phyloP scores from a whole-genome alignment of 2,888 invertebrate genomes.

The Erebia aethiops region DNA sequence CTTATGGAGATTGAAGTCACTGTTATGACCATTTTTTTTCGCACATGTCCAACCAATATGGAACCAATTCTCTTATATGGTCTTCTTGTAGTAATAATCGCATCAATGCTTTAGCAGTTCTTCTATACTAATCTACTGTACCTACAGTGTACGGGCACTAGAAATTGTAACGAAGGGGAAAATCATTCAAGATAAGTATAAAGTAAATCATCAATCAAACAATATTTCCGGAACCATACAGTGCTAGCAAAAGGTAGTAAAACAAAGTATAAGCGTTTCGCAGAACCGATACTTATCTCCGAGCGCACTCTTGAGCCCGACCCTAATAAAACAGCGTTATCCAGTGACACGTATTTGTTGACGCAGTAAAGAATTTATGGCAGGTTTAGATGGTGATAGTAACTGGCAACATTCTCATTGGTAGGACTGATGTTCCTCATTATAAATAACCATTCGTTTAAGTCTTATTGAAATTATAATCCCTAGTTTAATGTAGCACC shows the following conservation, averaged over 20 bases:
- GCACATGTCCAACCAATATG: too few species aligned
- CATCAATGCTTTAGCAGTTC: too few species aligned
- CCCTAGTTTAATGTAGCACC: too few species aligned
- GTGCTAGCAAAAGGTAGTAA: conserved; percentile 31
- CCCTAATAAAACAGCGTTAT: conserved; percentile 66
- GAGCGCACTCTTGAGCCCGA: conserved; percentile 53
- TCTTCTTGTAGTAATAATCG: too few species aligned
- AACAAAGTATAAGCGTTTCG: conserved; percentile 41
- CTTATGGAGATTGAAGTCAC: too few species aligned
- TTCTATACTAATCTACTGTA: too few species aligned
- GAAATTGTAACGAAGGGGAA: not conserved
- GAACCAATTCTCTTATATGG: too few species aligned
- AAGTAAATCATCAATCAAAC: conserved; percentile 8
- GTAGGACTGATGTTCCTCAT: not conserved
- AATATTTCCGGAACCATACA: conserved; percentile 2
- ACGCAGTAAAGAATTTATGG: conserved; percentile 60
- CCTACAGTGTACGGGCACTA: not conserved
- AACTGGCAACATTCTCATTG: conserved; percentile 45
- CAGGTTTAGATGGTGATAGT: conserved; percentile 59
- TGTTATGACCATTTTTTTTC: too few species aligned
- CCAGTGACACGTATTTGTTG: conserved; percentile 62
- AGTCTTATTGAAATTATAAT: too few species aligned
- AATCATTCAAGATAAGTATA: not conserved
- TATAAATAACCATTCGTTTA: too few species aligned
- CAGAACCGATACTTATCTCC: conserved; percentile 47